Evolutionary conservation across 35 echinoderm and acorn worm genomes (phyloP).

Genomic region (Eucidaris tribuloides): DNA sequence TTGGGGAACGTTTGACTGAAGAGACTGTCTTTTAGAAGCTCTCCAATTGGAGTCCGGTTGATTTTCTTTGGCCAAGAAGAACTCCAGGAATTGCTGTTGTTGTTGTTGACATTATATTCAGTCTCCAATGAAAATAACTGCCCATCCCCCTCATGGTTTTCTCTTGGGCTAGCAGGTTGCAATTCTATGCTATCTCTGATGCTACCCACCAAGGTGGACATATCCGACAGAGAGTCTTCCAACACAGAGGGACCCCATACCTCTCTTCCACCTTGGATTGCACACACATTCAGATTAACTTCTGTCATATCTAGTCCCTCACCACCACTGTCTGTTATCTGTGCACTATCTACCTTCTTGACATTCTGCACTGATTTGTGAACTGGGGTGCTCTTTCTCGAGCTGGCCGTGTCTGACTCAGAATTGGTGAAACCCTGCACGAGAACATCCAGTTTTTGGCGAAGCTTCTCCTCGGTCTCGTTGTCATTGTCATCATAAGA

Average conservation of each 20-base stretch:
- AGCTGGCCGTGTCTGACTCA: neutral
- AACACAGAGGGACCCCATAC: neutral
- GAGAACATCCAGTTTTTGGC: constrained; percentile 9
- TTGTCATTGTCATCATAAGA: constrained; percentile 31
- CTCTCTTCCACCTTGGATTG: neutral
- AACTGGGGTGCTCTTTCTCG: neutral
- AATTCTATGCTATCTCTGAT: neutral
- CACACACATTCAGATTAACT: neutral
- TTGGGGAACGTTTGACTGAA: constrained; percentile 1
- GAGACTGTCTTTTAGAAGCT: constrained; percentile 1
- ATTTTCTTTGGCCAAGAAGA: neutral
- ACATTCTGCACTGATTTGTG: neutral
- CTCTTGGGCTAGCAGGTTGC: no score
- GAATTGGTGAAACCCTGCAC: neutral
- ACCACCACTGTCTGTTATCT: constrained; percentile 8
- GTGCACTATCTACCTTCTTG: neutral
- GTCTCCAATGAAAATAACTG: neutral
- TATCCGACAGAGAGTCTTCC: constrained; percentile 9
- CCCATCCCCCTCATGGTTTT: neutral
- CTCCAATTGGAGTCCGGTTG: constrained; percentile 5
- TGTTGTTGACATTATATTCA: neutral
- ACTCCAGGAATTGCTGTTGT: neutral
- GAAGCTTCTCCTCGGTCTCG: constrained; percentile 20
- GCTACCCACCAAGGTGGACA: neutral
- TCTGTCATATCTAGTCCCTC: neutral